Conservation (phyloP, 2,888 invertebrate species). For the Eulithis testata region DNA sequence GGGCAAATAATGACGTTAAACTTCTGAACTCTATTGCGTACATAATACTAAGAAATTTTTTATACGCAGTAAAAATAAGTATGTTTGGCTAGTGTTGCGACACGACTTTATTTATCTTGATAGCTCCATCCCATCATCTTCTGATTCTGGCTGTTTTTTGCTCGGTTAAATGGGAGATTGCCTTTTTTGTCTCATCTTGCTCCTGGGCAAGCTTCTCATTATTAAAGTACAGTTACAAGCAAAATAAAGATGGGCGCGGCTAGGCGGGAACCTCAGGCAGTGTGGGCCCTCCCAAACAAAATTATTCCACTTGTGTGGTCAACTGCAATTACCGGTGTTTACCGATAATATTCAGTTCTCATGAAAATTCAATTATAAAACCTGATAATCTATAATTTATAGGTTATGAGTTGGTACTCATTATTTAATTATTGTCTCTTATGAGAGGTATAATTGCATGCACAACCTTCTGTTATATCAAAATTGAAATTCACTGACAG, state of each 20-base stretch:
- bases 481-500: constrained; percentile 1
- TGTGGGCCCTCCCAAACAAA: constrained; percentile 56
- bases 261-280: constrained; percentile 58
- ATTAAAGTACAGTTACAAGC: constrained; percentile 38
- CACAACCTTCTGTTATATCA: constrained; percentile 3
- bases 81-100: background rate
- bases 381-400: constrained; percentile 18
- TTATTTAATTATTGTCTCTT: constrained; percentile 23
- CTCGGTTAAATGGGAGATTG: constrained; percentile 7
- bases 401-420: constrained; percentile 6
- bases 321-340: constrained; percentile 49
- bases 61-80: background rate
- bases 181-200: constrained; percentile 26
- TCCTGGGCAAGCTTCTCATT: constrained; percentile 33
- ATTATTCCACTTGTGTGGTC: constrained; percentile 69
- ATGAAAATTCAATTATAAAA: constrained; percentile 29
- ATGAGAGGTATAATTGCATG: constrained; percentile 10
- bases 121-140: background rate
- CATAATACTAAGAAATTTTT: background rate
- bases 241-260: constrained; percentile 53
- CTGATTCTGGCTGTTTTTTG: constrained; percentile 13
- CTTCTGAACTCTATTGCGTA: constrained; percentile 8
- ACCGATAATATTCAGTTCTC: constrained; percentile 35
- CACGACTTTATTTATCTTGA: constrained; percentile 2
- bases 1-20: constrained; percentile 21